Percentiles rank a stretch among this genome's conserved stretches.
Evolutionary conservation across 2,797 vertebrate genomes (phyloP).

Genomic region (Smutsia gigantea): DNA sequence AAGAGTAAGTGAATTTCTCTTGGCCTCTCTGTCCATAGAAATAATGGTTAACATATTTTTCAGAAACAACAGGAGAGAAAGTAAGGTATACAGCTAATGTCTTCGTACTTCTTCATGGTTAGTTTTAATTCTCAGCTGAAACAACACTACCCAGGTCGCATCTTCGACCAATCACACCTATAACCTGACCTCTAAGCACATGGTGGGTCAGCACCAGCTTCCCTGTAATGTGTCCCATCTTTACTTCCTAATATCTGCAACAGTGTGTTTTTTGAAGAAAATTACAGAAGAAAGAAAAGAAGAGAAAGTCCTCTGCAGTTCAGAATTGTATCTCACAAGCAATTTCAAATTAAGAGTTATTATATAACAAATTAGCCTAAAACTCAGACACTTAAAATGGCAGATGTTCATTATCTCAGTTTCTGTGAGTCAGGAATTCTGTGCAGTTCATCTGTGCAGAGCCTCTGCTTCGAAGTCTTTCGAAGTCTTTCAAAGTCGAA

Average conservation of each 20-base stretch:
- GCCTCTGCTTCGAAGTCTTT: too few relatives aligned
- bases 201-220: rapidly evolving
- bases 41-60: not conserved
- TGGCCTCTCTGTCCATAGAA: not conserved
- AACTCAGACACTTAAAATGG: not conserved
- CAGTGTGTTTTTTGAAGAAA: not conserved
- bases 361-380: not conserved
- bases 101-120: too few relatives aligned
- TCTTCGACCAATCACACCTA: not conserved
- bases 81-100: not conserved
- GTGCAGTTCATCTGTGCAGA: too few relatives aligned
- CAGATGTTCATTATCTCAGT: too few relatives aligned
- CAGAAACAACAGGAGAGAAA: not conserved
- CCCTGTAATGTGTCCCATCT: not conserved
- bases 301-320: not conserved
- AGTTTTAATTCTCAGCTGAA: not conserved
- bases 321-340: not conserved
- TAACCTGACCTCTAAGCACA: not conserved
- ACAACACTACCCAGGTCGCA: not conserved
- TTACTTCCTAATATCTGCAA: not conserved
- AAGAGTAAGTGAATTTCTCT: not conserved
- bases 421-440: too few relatives aligned
- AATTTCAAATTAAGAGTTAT: not conserved
- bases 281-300: not conserved
- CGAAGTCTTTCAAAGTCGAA: too few relatives aligned